Evolutionary conservation across 37 sponge, comb jelly and placozoan species (phyloP).

Genomic region (Trichoplax adhaerens): DNA sequence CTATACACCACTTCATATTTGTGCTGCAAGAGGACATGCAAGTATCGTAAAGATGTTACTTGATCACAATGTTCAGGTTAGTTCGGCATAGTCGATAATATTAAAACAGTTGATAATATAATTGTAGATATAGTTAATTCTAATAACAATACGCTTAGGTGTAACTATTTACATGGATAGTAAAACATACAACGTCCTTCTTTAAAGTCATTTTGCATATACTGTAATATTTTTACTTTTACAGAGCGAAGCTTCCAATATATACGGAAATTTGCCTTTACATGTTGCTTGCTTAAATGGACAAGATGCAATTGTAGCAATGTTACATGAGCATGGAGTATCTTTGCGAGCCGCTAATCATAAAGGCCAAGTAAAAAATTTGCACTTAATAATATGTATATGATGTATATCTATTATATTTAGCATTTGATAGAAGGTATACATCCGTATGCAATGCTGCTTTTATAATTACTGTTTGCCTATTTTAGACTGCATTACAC

Average conservation of each 20-base stretch:
- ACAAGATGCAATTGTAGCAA: slow-evolving; percentile 63
- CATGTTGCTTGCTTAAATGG: slow-evolving; percentile 85
- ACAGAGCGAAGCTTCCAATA: slow-evolving; percentile 48
- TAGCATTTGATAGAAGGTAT: neutral
- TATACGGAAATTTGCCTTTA: slow-evolving; percentile 52
- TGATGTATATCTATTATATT: neutral
- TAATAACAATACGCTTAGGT: neutral
- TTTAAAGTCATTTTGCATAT: neutral
- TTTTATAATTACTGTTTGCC: neutral
- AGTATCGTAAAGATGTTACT: slow-evolving; percentile 55
- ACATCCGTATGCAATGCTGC: slow-evolving; percentile 13
- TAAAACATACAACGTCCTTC: neutral
- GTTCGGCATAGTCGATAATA: neutral
- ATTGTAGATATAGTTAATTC: neutral
- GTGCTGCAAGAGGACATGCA: slow-evolving; percentile 65
- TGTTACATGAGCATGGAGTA: slow-evolving; percentile 45
- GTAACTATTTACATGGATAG: neutral
- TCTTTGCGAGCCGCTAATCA: slow-evolving; percentile 43
- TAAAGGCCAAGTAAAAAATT: slow-evolving; percentile 36
- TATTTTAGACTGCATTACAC: slow-evolving; percentile 53
- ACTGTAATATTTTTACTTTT: neutral
- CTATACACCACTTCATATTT: slow-evolving; percentile 66
- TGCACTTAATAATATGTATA: neutral
- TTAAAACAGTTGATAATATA: neutral
- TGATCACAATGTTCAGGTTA: slow-evolving; percentile 56